Percentiles rank a stretch among this genome's conserved stretches.
phyloP scores from a whole-genome alignment of 2,797 vertebrate genomes.

The Coccyzus lansbergi region DNA sequence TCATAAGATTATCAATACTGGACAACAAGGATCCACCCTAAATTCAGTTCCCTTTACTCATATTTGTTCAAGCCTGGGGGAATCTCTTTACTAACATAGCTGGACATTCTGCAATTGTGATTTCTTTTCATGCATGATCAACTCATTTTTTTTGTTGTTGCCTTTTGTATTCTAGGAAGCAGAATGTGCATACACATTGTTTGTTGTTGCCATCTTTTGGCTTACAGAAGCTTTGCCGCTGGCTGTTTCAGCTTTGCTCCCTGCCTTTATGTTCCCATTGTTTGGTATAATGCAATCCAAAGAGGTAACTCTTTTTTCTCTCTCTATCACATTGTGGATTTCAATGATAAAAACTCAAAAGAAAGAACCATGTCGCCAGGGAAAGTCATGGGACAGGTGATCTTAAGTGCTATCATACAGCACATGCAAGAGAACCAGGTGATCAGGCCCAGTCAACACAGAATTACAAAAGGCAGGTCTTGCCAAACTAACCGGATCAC shows the following conservation, averaged over 20 bases:
- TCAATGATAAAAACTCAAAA: neutral
- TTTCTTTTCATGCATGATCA: neutral
- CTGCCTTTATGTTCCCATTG: constrained; percentile 87
- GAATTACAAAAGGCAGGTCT: too few relatives aligned
- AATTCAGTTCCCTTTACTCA: neutral
- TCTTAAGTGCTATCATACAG: too few relatives aligned
- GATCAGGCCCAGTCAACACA: too few relatives aligned
- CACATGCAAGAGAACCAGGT: too few relatives aligned
- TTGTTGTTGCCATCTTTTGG: constrained; percentile 88
- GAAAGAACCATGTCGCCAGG: neutral
- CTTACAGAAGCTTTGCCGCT: constrained; percentile 88
- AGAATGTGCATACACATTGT: constrained; percentile 86
- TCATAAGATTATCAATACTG: neutral
- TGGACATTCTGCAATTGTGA: neutral
- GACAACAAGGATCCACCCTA: neutral
- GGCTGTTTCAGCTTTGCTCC: constrained; percentile 87
- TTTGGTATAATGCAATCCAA: constrained; percentile 89
- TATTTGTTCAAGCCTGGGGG: neutral
- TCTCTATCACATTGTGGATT: neutral
- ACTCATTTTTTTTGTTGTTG: neutral
- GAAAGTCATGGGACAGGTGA: too few relatives aligned
- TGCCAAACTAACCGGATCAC: too few relatives aligned
- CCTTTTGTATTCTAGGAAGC: constrained; percentile 81
- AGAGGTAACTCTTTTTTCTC: constrained; percentile 70
- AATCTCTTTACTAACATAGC: neutral